Conservation (phyloP, 2,113 vertebrate species). For the Erinaceus europaeus region DNA sequence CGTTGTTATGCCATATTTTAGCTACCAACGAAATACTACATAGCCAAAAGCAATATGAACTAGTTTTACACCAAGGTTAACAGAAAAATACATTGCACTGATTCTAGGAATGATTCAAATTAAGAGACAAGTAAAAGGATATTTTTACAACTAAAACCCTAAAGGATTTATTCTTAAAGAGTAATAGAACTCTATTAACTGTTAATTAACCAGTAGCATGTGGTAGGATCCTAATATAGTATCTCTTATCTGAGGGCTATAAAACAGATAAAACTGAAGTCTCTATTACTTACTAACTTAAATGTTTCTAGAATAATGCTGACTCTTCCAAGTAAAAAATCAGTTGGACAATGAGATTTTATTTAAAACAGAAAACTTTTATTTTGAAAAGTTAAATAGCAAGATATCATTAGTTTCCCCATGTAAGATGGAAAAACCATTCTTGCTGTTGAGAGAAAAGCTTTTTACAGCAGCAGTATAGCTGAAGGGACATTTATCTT, state of each 20-base stretch:
- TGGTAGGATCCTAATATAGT: not conserved
- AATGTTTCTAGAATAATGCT: not conserved
- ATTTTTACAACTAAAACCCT: not conserved
- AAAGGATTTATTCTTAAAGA: not conserved
- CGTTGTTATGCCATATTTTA: not conserved
- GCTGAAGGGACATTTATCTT: slow-evolving; percentile 10
- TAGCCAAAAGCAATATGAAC: not conserved
- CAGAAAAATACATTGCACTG: not conserved
- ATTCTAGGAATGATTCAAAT: not conserved
- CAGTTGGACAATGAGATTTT: not conserved
- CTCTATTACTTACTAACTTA: not conserved
- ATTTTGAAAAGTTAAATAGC: not conserved
- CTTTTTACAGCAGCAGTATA: not conserved
- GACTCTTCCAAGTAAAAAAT: not conserved
- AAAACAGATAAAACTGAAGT: not conserved
- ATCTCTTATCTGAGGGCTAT: not conserved
- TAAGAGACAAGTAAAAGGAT: not conserved
- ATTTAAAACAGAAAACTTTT: not conserved
- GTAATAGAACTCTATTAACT: not conserved
- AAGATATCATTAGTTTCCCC: not conserved
- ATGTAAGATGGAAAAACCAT: not conserved
- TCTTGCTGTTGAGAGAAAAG: not conserved
- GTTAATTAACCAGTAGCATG: not conserved
- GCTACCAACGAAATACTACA: not conserved
- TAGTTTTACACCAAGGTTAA: not conserved